Percentiles rank a stretch among this genome's conserved stretches.
Evolutionary conservation across 2,797 vertebrate species (phyloP).

Genomic region (Microctenopoma stevenorrisi): DNA sequence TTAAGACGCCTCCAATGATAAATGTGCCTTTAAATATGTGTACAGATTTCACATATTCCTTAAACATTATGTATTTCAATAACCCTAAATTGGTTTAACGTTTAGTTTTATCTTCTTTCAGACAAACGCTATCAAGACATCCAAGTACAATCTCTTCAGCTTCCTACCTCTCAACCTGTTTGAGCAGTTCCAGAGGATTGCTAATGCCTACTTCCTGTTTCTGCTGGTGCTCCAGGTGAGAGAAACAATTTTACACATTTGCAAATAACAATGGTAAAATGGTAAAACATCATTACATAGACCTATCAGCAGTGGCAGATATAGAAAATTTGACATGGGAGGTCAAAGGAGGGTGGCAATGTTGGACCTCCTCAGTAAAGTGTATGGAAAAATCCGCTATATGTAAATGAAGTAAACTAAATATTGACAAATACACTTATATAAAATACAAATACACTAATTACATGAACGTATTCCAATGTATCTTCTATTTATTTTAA

Average conservation of each 20-base stretch:
- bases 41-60: too few relatives aligned
- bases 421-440: too few relatives aligned
- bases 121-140: constrained; percentile 94
- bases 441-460: too few relatives aligned
- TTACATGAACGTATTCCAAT: background rate
- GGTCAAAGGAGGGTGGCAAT: too few relatives aligned
- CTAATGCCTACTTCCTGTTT: constrained; percentile 95
- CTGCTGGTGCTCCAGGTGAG: constrained; percentile 93
- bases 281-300: too few relatives aligned
- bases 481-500: background rate
- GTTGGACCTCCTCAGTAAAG: too few relatives aligned
- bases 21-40: too few relatives aligned
- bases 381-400: too few relatives aligned
- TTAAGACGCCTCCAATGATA: too few relatives aligned
- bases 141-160: constrained; percentile 93
- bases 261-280: too few relatives aligned
- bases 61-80: background rate
- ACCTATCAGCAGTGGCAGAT: background rate
- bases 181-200: constrained; percentile 96
- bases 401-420: too few relatives aligned
- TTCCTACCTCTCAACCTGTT: constrained; percentile 97
- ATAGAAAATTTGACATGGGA: too few relatives aligned
- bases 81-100: background rate
- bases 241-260: background rate
- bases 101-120: constrained; percentile 62